These are phyloP conservation scores for Aporophyla lueneburgensis DNA, from an alignment of 2,888 invertebrate species.

Conservation along the genomic window DNA sequence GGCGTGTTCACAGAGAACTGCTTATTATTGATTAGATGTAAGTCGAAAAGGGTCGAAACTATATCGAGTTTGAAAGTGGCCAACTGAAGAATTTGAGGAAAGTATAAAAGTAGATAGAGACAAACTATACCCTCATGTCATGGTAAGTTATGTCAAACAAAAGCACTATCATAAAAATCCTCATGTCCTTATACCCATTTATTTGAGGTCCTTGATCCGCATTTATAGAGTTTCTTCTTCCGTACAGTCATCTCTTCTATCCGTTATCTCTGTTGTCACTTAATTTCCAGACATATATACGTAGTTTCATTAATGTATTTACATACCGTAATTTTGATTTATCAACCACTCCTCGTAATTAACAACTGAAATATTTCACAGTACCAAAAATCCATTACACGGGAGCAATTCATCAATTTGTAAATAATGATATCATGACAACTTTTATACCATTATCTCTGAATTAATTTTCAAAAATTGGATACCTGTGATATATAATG, in stretches of 20 bases:
- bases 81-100: too few relatives aligned
- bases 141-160: too few relatives aligned
- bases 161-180: too few relatives aligned
- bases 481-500: slow-evolving; percentile 2
- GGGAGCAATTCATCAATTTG: slow-evolving; percentile 49
- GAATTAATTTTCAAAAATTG: slow-evolving; percentile 23
- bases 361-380: slow-evolving; percentile 24
- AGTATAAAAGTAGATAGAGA: too few relatives aligned
- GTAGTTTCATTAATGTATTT: background rate
- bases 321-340: background rate
- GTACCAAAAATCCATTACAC: slow-evolving; percentile 40
- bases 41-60: background rate
- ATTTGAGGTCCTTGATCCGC: too few relatives aligned
- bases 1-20: slow-evolving; percentile 25
- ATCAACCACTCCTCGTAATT: slow-evolving; percentile 14
- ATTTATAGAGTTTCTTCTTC: too few relatives aligned
- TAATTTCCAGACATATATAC: background rate
- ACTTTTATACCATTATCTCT: slow-evolving; percentile 32
- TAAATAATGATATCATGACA: slow-evolving; percentile 43
- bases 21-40: background rate
- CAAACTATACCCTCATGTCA: too few relatives aligned
- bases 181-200: too few relatives aligned
- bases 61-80: too few relatives aligned
- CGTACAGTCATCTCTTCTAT: too few relatives aligned
- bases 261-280: background rate